Evolutionary conservation across 1,140 invertebrate species (phyloP).

Genomic region (Argopecten irradians): DNA sequence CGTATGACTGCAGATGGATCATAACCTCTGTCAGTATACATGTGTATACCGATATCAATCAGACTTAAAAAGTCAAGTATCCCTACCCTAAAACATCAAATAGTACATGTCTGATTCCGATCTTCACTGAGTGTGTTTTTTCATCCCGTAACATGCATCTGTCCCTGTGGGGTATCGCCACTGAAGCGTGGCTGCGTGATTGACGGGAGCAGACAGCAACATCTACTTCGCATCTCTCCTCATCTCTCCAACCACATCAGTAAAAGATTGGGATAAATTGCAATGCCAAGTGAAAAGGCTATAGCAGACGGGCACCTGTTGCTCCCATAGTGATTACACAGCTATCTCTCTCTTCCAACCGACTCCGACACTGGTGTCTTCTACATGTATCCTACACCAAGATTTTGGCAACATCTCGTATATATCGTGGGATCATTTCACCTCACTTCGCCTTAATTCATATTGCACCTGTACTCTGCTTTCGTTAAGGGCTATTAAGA

Average conservation of each 20-base stretch:
- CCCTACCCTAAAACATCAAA: conserved; percentile 8
- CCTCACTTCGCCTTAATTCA: too few species aligned
- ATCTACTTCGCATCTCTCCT: background rate
- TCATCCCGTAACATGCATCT: background rate
- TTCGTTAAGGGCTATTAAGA: too few species aligned
- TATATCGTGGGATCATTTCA: too few species aligned
- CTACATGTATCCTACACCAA: background rate
- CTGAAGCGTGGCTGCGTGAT: background rate
- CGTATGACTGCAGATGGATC: background rate
- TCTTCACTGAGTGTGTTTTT: background rate
- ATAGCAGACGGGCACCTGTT: background rate
- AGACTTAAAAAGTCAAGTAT: background rate
- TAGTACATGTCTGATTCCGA: background rate
- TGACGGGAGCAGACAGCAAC: background rate
- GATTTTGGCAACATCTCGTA: background rate
- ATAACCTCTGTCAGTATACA: background rate
- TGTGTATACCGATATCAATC: background rate
- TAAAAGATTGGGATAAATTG: background rate
- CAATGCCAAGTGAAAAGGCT: background rate
- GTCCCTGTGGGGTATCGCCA: background rate
- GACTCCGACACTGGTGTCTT: too few species aligned
- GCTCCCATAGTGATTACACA: background rate
- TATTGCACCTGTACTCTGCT: too few species aligned
- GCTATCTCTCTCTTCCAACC: background rate
- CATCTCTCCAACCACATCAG: background rate